Conservation (phyloP, 1,140 invertebrate species). For the Lordiphosa collinella region DNA sequence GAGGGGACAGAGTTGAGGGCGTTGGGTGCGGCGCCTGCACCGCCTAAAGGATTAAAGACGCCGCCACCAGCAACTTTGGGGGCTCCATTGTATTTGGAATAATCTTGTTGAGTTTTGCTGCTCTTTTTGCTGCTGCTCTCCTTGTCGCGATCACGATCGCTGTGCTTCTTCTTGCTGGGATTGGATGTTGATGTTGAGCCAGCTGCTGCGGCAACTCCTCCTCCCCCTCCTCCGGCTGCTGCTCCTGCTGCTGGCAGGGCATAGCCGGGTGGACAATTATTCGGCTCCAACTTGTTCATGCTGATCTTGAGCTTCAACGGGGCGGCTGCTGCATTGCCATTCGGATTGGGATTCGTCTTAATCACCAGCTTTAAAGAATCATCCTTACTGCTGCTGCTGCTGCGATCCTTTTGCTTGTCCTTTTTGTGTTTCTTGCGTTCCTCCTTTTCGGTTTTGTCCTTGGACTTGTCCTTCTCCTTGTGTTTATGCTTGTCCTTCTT, state of each 20-base stretch:
- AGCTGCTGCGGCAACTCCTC: constrained; percentile 37
- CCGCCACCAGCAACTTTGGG: constrained; percentile 13
- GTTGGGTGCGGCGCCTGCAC: constrained; percentile 57
- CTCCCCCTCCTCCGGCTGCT: too few species aligned
- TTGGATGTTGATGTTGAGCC: constrained; percentile 20
- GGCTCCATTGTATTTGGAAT: constrained; percentile 60
- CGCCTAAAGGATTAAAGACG: constrained; percentile 48
- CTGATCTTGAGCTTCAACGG: constrained; percentile 84
- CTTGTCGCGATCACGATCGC: constrained; percentile 81
- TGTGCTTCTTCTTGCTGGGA: constrained; percentile 80
- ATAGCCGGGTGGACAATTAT: constrained; percentile 43
- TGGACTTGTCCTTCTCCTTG: constrained; percentile 85
- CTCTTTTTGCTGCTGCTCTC: constrained; percentile 78
- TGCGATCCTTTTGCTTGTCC: constrained; percentile 82
- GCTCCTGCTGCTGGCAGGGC: constrained; percentile 26
- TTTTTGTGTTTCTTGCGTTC: constrained; percentile 85
- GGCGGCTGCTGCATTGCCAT: constrained; percentile 45
- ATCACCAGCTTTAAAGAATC: constrained; percentile 59
- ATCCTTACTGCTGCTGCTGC: constrained; percentile 71
- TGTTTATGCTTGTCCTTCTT: constrained; percentile 85
- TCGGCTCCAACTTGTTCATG: constrained; percentile 81
- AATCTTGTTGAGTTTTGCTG: constrained; percentile 73
- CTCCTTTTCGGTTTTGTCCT: constrained; percentile 80
- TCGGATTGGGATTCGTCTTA: constrained; percentile 50
- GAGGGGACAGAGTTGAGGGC: constrained; percentile 36